Base-by-base conservation (phyloP, 2,113 vertebrate species). In the Fregata magnificens region DNA sequence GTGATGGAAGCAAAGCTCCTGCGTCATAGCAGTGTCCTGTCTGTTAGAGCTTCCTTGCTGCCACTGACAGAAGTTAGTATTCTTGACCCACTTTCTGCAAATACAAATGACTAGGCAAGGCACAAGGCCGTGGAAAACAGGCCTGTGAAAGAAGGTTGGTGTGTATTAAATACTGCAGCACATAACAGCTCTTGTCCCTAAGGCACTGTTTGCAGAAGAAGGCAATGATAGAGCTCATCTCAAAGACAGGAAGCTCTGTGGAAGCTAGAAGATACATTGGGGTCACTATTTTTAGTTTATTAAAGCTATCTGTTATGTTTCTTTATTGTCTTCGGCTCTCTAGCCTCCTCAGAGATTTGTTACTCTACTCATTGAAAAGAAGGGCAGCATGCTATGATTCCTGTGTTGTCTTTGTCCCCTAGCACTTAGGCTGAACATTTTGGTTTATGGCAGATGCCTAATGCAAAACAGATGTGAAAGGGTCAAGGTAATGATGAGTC, bases 261-360 rank as follows among this genome's bases (percentile, higher is more conserved):
- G 78, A 94, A 94, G 32, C 25, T 77, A 38, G 18, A 82, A 90
- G 84, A 85, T 58, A 84, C 49, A 93, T 36, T 50, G 12, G 14
- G 16, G 9, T 95, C 78, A 66, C 81, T 91, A 63, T 91, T 95
- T 93, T 90, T 90, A 85, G 81, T 91, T 95, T 96, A 97, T 97
- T 97, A 97, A 97, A 96, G 79, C 89, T 93, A 95, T 94, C 78
- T 70, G 66, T 97, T 95, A 95, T 62, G 24, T 80, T 95, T 95
- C 71, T 73, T 91, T 88, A 62, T 52, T 93, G 70, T 95, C 53
- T 77, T 93, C 50, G 76, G 42, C 44, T 93, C 70, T 76, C 67
- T 62, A 93, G 32, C 12, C 53, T 85, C 84, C 81, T 96, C 71
- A 77, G 93, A 95, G 86, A 92, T 62, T 95, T 91, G 83, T 80